phyloP scores from a whole-genome alignment of 2,113 vertebrate genomes.

The Callorhinus ursinus region DNA sequence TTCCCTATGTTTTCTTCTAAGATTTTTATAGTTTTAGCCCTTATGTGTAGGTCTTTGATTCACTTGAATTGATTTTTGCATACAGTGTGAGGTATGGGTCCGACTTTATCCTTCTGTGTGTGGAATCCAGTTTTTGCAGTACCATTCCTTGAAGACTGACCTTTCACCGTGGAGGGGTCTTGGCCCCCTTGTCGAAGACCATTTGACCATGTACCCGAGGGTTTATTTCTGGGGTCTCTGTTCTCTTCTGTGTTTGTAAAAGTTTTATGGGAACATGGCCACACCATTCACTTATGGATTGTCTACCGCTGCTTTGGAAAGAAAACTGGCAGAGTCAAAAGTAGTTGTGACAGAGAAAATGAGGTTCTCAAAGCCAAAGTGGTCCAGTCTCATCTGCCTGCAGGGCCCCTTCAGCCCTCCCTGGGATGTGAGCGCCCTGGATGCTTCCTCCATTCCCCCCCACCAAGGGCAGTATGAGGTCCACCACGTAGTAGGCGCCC shows the following conservation, averaged over 20 bases:
- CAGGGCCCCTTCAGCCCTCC: no score
- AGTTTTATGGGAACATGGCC: neutral
- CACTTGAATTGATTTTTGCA: neutral
- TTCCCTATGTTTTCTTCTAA: neutral
- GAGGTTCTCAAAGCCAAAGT: neutral
- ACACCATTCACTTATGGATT: neutral
- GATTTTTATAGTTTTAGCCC: neutral
- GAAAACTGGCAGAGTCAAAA: neutral
- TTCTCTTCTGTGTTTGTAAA: neutral
- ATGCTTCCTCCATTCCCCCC: no score
- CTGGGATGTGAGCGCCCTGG: neutral
- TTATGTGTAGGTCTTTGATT: neutral
- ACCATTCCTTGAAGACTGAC: neutral
- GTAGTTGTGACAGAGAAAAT: neutral
- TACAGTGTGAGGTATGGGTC: neutral
- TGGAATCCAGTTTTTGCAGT: neutral
- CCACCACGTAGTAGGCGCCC: no score
- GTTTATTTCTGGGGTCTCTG: neutral
- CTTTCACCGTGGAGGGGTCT: neutral
- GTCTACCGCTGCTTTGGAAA: neutral
- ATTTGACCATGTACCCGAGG: neutral
- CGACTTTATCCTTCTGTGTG: neutral
- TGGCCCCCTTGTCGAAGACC: neutral
- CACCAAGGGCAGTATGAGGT: rapidly evolving
- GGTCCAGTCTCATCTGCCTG: no score